Percentiles rank a stretch among this genome's conserved stretches.
Evolutionary conservation across 2,888 invertebrate species (phyloP).

Genomic region (Sinohyriopsis cumingii): DNA sequence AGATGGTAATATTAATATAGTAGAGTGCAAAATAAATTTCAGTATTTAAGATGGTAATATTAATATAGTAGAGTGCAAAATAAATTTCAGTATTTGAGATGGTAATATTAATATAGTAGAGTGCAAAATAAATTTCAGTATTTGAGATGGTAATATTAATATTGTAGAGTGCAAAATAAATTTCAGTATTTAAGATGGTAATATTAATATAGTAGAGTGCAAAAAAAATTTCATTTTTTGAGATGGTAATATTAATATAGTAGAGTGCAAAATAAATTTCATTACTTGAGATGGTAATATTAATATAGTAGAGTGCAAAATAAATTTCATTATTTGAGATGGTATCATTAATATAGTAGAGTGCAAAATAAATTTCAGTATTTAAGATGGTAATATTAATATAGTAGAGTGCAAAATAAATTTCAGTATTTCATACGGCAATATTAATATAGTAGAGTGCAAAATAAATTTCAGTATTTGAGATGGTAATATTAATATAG

Average conservation of each 20-base stretch:
- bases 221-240: no score
- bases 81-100: no score
- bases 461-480: no score
- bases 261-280: no score
- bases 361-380: no score
- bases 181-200: no score
- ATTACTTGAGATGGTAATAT: constrained; percentile 20
- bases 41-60: constrained; percentile 19
- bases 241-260: constrained; percentile 9
- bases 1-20: constrained; percentile 9
- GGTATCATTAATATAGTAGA: constrained; percentile 4
- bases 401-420: no score
- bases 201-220: background rate
- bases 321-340: no score
- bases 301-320: background rate
- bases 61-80: background rate
- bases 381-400: constrained; percentile 13
- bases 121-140: no score
- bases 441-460: background rate
- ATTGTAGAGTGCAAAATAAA: no score
- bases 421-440: no score
- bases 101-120: constrained; percentile 4
- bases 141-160: constrained; percentile 15
- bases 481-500: constrained; percentile 9
- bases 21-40: no score